Conservation (phyloP, 1,140 invertebrate species). For the Drosophila funebris region DNA sequence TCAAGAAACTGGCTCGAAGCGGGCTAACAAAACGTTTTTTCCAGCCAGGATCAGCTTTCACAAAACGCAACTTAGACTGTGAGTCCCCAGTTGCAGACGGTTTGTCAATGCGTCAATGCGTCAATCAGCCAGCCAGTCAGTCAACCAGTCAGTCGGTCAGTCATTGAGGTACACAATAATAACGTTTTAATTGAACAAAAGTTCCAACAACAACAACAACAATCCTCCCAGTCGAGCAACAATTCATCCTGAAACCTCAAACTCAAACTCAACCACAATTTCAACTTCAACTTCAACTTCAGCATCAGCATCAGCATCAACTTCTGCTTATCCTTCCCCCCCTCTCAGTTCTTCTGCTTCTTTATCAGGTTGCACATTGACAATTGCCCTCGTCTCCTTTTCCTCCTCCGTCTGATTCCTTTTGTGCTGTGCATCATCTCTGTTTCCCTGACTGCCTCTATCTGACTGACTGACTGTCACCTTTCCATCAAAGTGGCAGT, state of each 20-base stretch:
- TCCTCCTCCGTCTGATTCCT: conserved; percentile 57
- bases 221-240: conserved; percentile 61
- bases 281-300: not conserved
- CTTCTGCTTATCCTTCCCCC: not conserved
- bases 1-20: conserved; percentile 10
- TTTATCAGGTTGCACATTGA: conserved; percentile 3
- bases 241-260: conserved; percentile 40
- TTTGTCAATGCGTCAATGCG: conserved; percentile 35
- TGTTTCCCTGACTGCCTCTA: conserved; percentile 8
- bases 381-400: conserved; percentile 23
- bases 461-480: conserved; percentile 63
- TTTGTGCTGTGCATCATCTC: conserved; percentile 35
- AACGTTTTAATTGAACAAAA: conserved; percentile 81
- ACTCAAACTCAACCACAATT: not conserved
- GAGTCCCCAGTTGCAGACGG: conserved; percentile 63
- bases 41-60: conserved; percentile 72
- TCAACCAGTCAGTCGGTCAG: conserved; percentile 48
- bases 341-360: not conserved
- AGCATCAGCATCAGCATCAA: not conserved
- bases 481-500: conserved; percentile 74
- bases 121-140: conserved; percentile 43
- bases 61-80: conserved; percentile 71
- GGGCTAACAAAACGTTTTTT: conserved; percentile 67
- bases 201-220: conserved; percentile 33
- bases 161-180: conserved; percentile 67